Base-by-base conservation (phyloP, 2,888 invertebrate species). In the Eubasilissa splendida region DNA sequence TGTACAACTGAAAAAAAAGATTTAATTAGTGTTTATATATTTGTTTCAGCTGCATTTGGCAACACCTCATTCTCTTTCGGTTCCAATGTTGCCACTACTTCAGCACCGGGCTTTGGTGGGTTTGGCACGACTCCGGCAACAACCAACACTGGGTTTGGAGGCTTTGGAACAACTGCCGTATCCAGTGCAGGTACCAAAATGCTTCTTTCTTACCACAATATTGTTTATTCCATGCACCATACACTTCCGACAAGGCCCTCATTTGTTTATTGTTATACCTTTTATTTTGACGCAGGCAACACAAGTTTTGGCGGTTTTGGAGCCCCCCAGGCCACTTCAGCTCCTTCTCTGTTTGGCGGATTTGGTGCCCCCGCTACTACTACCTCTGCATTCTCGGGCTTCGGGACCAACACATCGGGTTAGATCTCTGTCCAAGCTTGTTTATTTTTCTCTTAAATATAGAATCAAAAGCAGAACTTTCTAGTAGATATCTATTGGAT, bases 221-320 rank as follows among this genome's bases (percentile, higher is more conserved):
- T n/a, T n/a, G 9, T 58, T n/a, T 58, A n/a, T 58, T n/a, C 9
- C 4, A 58, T 2, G 4, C 9, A 9, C 58, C 12, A 9, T 9
- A 9, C 54, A 54, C 10, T 54, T 9, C 54, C 12, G 10, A 11
- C 54, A 9, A 54, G 58, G 58, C 58, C 3, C 9, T 58, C 58
- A 10, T 58, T 3, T 58, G 8, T n/a, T n/a, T 42, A 42, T 42
- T 42, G 4, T 42, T 5, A 42, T 42, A 7, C 42, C 42, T 42
- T 58, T 58, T 58, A 58, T 58, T 58, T 53, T 54, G 10, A 10
- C 14, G 22, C 83, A 82, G 79, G 86, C 22, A 83, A 85, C 10
- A 84, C 87, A 42, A 86, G 87, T 31, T 93, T 93, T 86, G 92
- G 92, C 65, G 88, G 88, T 0, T 86, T 92, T 83, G 90, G 91